Base-by-base conservation (phyloP, 2,797 vertebrate species). In the Falco columbarius region DNA sequence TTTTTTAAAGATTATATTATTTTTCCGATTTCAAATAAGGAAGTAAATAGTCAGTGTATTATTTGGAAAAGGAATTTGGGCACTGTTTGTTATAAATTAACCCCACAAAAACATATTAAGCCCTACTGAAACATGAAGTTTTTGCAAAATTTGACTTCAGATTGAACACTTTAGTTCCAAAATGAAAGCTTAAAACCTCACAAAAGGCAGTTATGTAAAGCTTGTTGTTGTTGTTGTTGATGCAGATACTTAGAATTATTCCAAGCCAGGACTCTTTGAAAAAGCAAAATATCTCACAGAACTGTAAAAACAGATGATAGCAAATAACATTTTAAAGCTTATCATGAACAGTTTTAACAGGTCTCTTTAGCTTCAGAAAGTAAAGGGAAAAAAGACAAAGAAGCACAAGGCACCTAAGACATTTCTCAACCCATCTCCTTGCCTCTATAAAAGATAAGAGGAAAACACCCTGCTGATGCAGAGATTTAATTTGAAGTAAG, bases 401-500 rank as follows among this genome's bases (percentile, higher is more conserved):
- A 71, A 93, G n/a, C 72, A 93, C 54, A 95, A 94, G 81, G 56
- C 49, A 88, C 58, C 81, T 74, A 86, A 72, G 3, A 34, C 47
- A 88, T 94, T 95, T 93, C 73, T 97, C 61, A 95, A 80, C 10
- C 30, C n/a, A 70, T 81, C 55, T 95, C 20, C 51, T 89, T 66
- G 7, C 23, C 22, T 86, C 88, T 93, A 18, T 94, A 96, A 93
- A 97, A 91, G 55, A 86, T 93, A 86, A 93, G 52, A 59, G 88
- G 73, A 82, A 96, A 93, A 89, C 62, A 95, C 59, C 73, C 42
- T 65, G 52, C 40, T 97, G 93, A 88, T 93, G 86, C 79, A 62
- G 54, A 89, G 62, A 94, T 96, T 79, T 71, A 92, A 51, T 95
- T 93, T 97, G 90, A 89, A 92, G 84, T 77, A 95, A 85, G 65